These are phyloP conservation scores for Chesias legatella DNA, from an alignment of 2,888 invertebrate genomes.

Conservation along the genomic window DNA sequence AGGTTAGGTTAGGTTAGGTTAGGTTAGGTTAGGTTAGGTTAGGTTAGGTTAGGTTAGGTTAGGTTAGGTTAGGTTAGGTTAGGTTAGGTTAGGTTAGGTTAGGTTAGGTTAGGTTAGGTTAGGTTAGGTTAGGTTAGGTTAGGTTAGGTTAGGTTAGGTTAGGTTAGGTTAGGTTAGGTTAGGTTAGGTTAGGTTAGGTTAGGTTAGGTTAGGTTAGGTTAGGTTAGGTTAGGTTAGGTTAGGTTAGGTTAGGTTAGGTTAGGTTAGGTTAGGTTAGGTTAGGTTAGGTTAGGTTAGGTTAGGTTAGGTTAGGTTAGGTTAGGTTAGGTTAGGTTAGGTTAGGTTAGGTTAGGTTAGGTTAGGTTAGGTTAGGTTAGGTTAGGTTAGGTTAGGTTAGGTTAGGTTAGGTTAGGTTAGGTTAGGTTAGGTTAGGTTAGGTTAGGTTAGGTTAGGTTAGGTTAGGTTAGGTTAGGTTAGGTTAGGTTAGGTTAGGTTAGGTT, in stretches of 20 bases:
- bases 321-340: slow-evolving; percentile 16
- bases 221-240: slow-evolving; percentile 17
- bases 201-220: slow-evolving; percentile 16
- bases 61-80: slow-evolving; percentile 21
- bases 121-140: slow-evolving; percentile 15
- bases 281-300: slow-evolving; percentile 18
- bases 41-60: slow-evolving; percentile 27
- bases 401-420: slow-evolving; percentile 16
- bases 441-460: slow-evolving; percentile 16
- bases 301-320: slow-evolving; percentile 14
- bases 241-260: slow-evolving; percentile 16
- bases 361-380: slow-evolving; percentile 15
- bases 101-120: slow-evolving; percentile 18
- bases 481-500: slow-evolving; percentile 15
- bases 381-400: slow-evolving; percentile 16
- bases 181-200: slow-evolving; percentile 16
- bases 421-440: slow-evolving; percentile 16
- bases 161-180: slow-evolving; percentile 21
- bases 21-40: slow-evolving; percentile 31
- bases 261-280: slow-evolving; percentile 18
- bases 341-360: slow-evolving; percentile 16
- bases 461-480: slow-evolving; percentile 16
- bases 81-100: slow-evolving; percentile 18
- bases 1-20: slow-evolving; percentile 29
- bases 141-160: slow-evolving; percentile 22